phyloP scores from a whole-genome alignment of 2,888 invertebrate genomes.

The Ochlodes sylvanus region DNA sequence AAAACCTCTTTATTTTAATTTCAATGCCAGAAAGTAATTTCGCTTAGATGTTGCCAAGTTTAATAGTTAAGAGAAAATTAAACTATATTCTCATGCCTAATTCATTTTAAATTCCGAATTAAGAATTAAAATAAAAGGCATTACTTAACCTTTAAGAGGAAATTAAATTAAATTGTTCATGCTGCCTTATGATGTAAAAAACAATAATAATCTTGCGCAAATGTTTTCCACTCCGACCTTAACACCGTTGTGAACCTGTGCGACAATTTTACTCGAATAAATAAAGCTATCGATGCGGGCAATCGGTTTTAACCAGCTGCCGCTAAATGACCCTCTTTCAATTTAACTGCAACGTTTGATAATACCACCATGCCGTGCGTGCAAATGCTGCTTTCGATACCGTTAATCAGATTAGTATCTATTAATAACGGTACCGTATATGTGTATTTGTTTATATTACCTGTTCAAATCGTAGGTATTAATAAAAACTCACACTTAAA shows the following conservation, averaged over 20 bases:
- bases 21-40: too few relatives aligned
- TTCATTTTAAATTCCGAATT: too few relatives aligned
- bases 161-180: conserved; percentile 11
- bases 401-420: not conserved
- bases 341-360: conserved; percentile 12
- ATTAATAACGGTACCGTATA: too few relatives aligned
- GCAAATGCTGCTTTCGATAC: not conserved
- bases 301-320: conserved; percentile 53
- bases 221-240: conserved; percentile 61
- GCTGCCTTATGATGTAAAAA: conserved; percentile 36
- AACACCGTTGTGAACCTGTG: conserved; percentile 71
- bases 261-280: conserved; percentile 62
- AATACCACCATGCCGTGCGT: conserved; percentile 23
- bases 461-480: too few relatives aligned
- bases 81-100: too few relatives aligned
- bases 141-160: not conserved
- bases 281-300: conserved; percentile 71
- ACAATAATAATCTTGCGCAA: conserved; percentile 63
- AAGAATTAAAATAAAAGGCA: not conserved
- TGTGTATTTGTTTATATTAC: too few relatives aligned
- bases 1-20: too few relatives aligned
- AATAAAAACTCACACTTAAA: too few relatives aligned
- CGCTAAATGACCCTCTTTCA: conserved; percentile 16
- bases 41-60: too few relatives aligned
- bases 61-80: too few relatives aligned